phyloP scores from a whole-genome alignment of 30 jellyfish, hydroid and myxozoan species.

The Aurelia coerulea region DNA sequence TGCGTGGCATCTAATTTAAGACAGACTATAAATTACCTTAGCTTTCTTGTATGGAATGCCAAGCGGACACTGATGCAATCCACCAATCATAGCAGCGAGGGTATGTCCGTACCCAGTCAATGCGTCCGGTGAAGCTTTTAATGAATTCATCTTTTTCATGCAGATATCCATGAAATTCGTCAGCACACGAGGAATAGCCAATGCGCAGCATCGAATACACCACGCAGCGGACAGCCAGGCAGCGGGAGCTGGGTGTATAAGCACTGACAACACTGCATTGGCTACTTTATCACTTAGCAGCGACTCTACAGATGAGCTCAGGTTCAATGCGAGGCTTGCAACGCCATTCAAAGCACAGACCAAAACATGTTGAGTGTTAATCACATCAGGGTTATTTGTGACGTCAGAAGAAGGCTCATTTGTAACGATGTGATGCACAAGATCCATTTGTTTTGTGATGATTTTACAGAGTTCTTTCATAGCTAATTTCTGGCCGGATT shows the following conservation, averaged over 20 bases:
- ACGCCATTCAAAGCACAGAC: conserved; percentile 96
- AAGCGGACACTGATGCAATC: conserved; percentile 91
- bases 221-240: conserved; percentile 99
- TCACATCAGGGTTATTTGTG: conserved; percentile 76
- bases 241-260: conserved; percentile 98
- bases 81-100: conserved; percentile 94
- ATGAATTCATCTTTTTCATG: conserved; percentile 79
- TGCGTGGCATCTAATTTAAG: too few species aligned
- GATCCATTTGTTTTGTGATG: conserved; percentile 88
- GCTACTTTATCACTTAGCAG: conserved; percentile 64
- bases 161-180: conserved; percentile 79
- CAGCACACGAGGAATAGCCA: conserved; percentile 88
- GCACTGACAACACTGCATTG: conserved; percentile 89
- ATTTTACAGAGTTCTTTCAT: conserved; percentile 91
- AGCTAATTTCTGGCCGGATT: conserved; percentile 81
- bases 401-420: conserved; percentile 58
- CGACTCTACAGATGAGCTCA: conserved; percentile 88
- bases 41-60: conserved; percentile 94
- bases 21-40: conserved; percentile 44
- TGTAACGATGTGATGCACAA: conserved; percentile 82
- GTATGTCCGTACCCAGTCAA: conserved; percentile 96
- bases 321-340: conserved; percentile 79
- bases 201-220: conserved; percentile 95
- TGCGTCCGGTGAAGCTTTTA: conserved; percentile 88
- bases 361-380: conserved; percentile 92